These are phyloP conservation scores for Okamejei kenojei DNA, from an alignment of 2,797 vertebrate genomes.

Conservation along the genomic window DNA sequence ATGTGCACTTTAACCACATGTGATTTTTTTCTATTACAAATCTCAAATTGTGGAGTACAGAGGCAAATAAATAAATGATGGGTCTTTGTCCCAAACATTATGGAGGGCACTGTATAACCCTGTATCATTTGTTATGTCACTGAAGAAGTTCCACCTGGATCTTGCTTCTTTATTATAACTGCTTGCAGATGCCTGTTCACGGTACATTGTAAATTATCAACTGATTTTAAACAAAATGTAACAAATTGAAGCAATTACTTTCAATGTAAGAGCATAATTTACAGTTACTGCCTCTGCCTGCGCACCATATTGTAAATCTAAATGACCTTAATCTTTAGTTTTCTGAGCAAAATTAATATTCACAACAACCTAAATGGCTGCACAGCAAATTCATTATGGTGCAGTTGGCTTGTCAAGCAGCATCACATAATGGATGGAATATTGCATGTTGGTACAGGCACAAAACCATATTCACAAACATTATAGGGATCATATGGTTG, in stretches of 20 bases:
- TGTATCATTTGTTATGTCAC: slow-evolving; percentile 19
- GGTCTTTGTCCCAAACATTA: too few species aligned
- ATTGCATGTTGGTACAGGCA: not conserved
- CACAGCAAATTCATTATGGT: not conserved
- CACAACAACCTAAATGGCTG: slow-evolving; percentile 24
- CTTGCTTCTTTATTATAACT: slow-evolving; percentile 25
- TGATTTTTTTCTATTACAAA: too few species aligned
- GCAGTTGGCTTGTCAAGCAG: not conserved
- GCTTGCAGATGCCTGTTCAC: slow-evolving; percentile 11
- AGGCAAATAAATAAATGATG: too few species aligned
- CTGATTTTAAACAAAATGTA: slow-evolving; percentile 20
- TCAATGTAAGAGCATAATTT: slow-evolving; percentile 34
- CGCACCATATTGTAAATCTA: slow-evolving; percentile 2
- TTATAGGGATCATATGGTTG: not conserved
- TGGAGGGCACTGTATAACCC: not conserved
- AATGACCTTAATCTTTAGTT: slow-evolving; percentile 15
- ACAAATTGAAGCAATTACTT: slow-evolving; percentile 34
- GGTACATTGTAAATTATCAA: slow-evolving; percentile 22
- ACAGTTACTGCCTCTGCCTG: slow-evolving; percentile 12
- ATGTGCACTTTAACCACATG: too few species aligned
- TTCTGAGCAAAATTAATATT: slow-evolving; percentile 24
- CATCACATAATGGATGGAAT: not conserved
- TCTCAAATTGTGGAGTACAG: too few species aligned
- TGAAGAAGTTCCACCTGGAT: slow-evolving; percentile 14
- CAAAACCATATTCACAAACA: not conserved